A percentile compares a stretch with the other conserved stretches of the same genome.
Evolutionary conservation across 2,888 invertebrate genomes (phyloP).

Genomic region (Pardosa pseudoannulata): DNA sequence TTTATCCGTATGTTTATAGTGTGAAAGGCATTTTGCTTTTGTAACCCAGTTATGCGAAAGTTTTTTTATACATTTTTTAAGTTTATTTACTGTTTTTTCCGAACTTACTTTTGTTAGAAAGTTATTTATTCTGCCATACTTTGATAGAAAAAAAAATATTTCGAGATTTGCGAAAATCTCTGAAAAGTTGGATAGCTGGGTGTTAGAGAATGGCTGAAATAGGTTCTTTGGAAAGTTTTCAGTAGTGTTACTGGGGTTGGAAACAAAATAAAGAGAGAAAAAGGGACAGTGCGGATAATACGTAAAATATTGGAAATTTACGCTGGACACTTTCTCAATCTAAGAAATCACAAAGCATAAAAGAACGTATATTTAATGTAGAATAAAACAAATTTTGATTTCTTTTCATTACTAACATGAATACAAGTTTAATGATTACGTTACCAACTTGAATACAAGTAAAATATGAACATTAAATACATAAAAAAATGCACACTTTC

Average conservation of each 20-base stretch:
- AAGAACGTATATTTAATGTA: too few species aligned
- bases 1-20: conserved; percentile 19
- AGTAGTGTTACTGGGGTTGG: not conserved
- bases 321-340: not conserved
- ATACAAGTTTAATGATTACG: too few species aligned
- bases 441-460: too few species aligned
- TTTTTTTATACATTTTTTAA: conserved; percentile 8
- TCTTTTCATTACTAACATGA: too few species aligned
- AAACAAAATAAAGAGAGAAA: not conserved
- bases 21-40: conserved; percentile 25
- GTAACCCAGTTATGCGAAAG: conserved; percentile 62
- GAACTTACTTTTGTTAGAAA: conserved; percentile 1
- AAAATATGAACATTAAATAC: too few species aligned
- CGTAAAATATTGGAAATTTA: not conserved
- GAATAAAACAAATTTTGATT: too few species aligned
- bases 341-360: too few species aligned
- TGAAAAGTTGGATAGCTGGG: conserved; percentile 13
- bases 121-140: conserved; percentile 7
- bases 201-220: conserved; percentile 1
- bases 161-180: conserved; percentile 7
- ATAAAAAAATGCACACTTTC: not conserved
- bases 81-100: not conserved
- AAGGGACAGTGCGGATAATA: not conserved
- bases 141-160: not conserved
- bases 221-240: not conserved